Base-by-base conservation (phyloP, 2,113 vertebrate genomes). In the Edolisoma coerulescens region DNA sequence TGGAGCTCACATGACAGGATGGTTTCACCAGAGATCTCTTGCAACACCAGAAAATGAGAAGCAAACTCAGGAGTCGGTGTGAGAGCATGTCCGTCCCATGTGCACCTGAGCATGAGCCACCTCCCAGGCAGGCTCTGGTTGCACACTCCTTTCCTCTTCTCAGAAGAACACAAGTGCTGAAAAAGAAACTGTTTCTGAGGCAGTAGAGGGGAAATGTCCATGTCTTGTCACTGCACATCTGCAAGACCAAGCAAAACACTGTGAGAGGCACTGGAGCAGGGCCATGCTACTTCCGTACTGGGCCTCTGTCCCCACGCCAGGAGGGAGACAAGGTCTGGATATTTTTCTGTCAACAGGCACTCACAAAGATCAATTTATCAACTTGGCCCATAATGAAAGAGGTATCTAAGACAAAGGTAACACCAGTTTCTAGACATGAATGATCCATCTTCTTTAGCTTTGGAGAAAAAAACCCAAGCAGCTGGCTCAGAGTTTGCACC, bases 251-350 rank as follows among this genome's bases (percentile, higher is more conserved):
- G 23, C 4, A 63, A 84, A 93, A 60, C 54, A 70, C 16, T 0
- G 2, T 19, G 20, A 83, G 9, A n/a, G 26, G 30, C 41, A 28
- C 11, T n/a, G 24, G 33, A 57, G 68, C 18, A 32, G 39, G 10
- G 47, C 19, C 27, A 35, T 0, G 0, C 9, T 52, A 18, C 23
- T 42, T 69, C 50, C 30, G 13, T 6, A 1, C 27, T 39, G 39
- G 91, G 27, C 23, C 33, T 53, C 42, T 69, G 76, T 3, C 6
- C 13, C 30, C 0, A 0, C 0, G 0, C 8, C 15, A 37, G 27
- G 21, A 47, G 10, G 33, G 41, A 69, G 18, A 41, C 9, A 63
- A 63, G 39, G 37, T 50, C 26, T 0, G 0, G 33, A 28, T n/a
- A 42, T 39, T 84, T 27, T 73, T 63, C 37, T 53, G 28, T 49